These are phyloP conservation scores for Salticus scenicus DNA, from an alignment of 2,888 invertebrate genomes.

Conservation along the genomic window DNA sequence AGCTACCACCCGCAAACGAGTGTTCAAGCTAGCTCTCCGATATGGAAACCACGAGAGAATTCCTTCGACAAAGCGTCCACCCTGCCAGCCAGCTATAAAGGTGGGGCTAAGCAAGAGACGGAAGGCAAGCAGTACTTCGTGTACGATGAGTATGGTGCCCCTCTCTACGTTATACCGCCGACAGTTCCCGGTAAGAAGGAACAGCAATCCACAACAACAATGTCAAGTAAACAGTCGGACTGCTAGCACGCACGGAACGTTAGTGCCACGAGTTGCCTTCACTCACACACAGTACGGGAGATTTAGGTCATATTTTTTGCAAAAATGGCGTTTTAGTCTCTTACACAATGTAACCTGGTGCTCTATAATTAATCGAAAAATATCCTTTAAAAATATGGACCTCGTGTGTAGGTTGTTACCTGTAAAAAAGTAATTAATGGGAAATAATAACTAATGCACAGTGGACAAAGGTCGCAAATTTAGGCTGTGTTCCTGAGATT, in stretches of 20 bases:
- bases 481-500: conserved; percentile 27
- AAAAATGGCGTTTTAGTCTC: conserved; percentile 64
- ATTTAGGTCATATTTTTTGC: conserved; percentile 66
- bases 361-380: conserved; percentile 29
- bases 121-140: conserved; percentile 71
- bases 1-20: conserved; percentile 85
- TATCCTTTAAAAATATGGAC: conserved; percentile 40
- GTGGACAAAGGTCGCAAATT: neutral
- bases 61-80: conserved; percentile 78
- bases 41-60: conserved; percentile 96
- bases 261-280: conserved; percentile 68
- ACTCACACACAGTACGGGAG: conserved; percentile 46
- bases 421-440: neutral
- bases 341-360: conserved; percentile 63
- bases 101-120: conserved; percentile 38
- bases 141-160: conserved; percentile 72
- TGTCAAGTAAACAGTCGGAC: conserved; percentile 69
- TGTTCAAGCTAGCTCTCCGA: conserved; percentile 85
- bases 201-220: conserved; percentile 41
- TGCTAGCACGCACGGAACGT: conserved; percentile 54
- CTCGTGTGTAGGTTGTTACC: conserved; percentile 21
- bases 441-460: conserved; percentile 2
- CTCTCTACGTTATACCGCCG: conserved; percentile 71
- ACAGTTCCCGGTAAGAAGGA: conserved; percentile 67
- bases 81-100: conserved; percentile 57